phyloP scores from a whole-genome alignment of 2,888 invertebrate genomes.

The Eristalis tenax region DNA sequence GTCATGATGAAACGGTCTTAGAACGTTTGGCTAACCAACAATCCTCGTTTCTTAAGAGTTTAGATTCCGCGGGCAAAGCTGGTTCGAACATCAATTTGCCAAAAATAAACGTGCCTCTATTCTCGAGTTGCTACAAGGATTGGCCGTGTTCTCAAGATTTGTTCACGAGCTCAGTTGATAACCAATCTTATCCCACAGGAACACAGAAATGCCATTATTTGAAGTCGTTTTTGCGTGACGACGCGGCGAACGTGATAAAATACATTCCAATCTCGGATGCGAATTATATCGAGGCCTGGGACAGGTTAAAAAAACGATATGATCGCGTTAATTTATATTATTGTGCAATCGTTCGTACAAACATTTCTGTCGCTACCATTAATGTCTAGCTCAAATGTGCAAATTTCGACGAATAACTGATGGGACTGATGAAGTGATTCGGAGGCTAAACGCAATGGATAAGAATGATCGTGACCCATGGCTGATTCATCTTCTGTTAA shows the following conservation, averaged over 20 bases:
- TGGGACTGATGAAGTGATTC: too few relatives aligned
- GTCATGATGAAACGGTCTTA: not conserved
- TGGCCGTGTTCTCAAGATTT: conserved; percentile 66
- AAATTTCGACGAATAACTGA: conserved; percentile 1
- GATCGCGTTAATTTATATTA: not conserved
- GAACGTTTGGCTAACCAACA: too few relatives aligned
- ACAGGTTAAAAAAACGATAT: conserved; percentile 46
- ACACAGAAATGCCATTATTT: conserved; percentile 62
- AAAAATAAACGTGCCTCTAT: conserved; percentile 32
- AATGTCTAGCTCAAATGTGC: too few relatives aligned
- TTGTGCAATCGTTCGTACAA: too few relatives aligned
- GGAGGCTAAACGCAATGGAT: too few relatives aligned
- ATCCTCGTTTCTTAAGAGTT: too few relatives aligned
- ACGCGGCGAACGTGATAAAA: conserved; percentile 52
- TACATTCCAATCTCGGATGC: conserved; percentile 60
- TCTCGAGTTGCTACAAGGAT: conserved; percentile 57
- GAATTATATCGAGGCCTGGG: too few relatives aligned
- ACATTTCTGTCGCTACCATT: too few relatives aligned
- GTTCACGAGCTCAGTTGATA: conserved; percentile 54
- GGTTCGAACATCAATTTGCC: not conserved
- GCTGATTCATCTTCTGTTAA: too few relatives aligned
- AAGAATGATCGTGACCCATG: too few relatives aligned
- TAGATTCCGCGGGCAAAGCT: too few relatives aligned
- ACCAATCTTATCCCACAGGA: conserved; percentile 29
- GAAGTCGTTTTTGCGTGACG: conserved; percentile 48